Evolutionary conservation across 2,888 invertebrate species (phyloP).

Genomic region (Patella ulyssiponensis): DNA sequence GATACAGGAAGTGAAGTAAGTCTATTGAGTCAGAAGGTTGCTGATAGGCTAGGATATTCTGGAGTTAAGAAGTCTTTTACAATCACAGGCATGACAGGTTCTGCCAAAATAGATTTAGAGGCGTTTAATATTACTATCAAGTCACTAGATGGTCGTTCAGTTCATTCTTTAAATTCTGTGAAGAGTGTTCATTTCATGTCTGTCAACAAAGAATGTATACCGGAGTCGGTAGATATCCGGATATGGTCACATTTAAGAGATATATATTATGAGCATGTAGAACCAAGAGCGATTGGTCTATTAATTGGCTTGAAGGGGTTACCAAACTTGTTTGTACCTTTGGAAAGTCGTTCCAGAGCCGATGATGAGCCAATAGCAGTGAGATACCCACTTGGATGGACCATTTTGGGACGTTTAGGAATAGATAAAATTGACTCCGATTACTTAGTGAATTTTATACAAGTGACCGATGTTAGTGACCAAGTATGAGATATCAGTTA

Average conservation of each 20-base stretch:
- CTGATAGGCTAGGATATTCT: background rate
- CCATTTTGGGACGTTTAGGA: background rate
- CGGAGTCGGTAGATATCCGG: background rate
- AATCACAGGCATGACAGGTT: background rate
- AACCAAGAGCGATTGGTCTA: background rate
- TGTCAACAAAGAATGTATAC: background rate
- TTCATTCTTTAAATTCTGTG: background rate
- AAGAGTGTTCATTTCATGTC: background rate
- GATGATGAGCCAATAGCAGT: background rate
- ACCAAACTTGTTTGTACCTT: background rate
- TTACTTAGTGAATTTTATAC: background rate
- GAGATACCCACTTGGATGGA: background rate
- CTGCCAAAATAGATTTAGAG: background rate
- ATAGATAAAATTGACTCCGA: background rate
- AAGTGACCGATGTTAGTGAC: background rate
- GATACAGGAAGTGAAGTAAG: background rate
- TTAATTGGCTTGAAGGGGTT: background rate
- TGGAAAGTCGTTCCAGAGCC: background rate
- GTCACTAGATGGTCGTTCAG: background rate
- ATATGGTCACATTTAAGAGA: background rate
- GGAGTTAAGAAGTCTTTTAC: background rate
- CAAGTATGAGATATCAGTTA: background rate
- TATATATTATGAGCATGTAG: background rate
- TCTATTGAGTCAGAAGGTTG: background rate
- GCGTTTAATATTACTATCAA: background rate